These are phyloP conservation scores for Salvator merianae DNA, from an alignment of 2,113 vertebrate species.

Conservation along the genomic window DNA sequence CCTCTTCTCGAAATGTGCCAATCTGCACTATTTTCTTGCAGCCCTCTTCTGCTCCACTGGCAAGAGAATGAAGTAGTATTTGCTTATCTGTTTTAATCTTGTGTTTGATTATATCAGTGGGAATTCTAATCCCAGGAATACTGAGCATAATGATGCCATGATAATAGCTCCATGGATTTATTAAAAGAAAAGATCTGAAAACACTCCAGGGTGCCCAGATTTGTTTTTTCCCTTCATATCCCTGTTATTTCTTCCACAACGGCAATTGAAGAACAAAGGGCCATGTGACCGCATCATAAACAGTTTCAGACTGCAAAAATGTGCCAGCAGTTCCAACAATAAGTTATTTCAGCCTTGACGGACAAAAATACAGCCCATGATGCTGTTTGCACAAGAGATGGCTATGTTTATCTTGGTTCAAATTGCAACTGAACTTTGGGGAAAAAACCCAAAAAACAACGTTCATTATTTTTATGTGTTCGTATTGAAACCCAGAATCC, in stretches of 20 bases:
- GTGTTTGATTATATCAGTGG: neutral
- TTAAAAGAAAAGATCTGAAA: neutral
- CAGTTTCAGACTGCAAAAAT: neutral
- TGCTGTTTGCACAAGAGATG: no score
- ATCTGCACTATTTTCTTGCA: neutral
- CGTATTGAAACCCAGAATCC: no score
- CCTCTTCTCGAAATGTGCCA: neutral
- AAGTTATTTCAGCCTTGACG: no score
- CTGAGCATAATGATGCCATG: neutral
- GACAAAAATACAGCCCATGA: no score
- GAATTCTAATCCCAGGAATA: constrained; percentile 14
- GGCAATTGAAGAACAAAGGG: neutral
- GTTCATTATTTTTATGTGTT: no score
- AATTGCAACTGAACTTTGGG: no score
- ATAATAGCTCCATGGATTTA: constrained; percentile 11
- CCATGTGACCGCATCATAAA: neutral
- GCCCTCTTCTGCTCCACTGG: neutral
- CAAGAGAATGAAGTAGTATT: constrained; percentile 12
- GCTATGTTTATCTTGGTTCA: no score
- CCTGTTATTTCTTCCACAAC: neutral
- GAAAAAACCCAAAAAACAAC: no score
- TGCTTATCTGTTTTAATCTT: constrained; percentile 10
- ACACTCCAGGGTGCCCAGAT: neutral
- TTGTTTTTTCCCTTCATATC: neutral
- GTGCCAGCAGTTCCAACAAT: neutral